Evolutionary conservation across 2,113 vertebrate species (phyloP), one percentile per base, ranked within the genome.

Genomic region (Entomyzon cyanotis): DNA sequence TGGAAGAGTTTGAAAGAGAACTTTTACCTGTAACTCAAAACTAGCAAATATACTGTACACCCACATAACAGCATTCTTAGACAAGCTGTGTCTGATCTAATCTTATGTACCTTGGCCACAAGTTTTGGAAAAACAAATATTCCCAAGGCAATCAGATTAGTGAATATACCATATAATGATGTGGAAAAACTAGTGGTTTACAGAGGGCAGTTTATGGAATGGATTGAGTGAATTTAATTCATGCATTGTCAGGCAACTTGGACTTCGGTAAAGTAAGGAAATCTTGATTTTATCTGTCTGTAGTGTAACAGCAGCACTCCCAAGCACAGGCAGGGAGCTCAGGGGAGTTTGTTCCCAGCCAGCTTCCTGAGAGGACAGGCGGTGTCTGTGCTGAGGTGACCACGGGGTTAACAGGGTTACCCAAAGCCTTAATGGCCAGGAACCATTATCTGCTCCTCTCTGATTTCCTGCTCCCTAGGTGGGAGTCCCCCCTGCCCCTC

Each of bases 31-130:
- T 71, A 91, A 88, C 67, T 93, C 80, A 62, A 84, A 71, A 88
- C 87, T 68, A 74, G 88, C 59, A 89, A 78, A 94, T 86, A 50
- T 31, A 76, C 63, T 82, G 78, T 94, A 89, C 74, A 81, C 79
- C 92, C 94, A 88, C 93, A 84, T 87, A 84, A 67, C 95, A 87
- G 87, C 91, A 75, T 95, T 96, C 95, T 95, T 82, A 88, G 79
- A 96, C 95, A 96, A 95, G 95, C 86, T 78, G 89, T 60, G 95
- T 97, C 96, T 93, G 84, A 96, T 96, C 94, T 97, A 95, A 97
- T 96, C 94, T 97, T 96, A 93, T 73, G 95, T 96, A 97, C 95
- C 92, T 97, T 97, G 96, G 97, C 96, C 93, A 84, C 95, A 91
- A 62, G 76, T 90, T 95, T 90, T 95, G 96, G 97, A 97, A 97